Conservation (phyloP, 2,888 invertebrate genomes). For the Cheilosia pagana region DNA sequence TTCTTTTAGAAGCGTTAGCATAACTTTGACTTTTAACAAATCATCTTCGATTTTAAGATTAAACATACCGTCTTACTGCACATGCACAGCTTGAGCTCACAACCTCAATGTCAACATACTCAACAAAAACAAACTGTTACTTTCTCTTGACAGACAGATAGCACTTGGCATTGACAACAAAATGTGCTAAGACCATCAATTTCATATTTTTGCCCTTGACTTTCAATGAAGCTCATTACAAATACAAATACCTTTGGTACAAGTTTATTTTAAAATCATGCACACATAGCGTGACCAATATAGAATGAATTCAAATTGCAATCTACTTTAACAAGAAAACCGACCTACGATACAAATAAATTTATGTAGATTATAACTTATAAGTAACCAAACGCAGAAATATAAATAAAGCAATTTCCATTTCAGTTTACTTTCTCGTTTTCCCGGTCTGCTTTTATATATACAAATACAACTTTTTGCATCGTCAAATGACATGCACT, state of each 20-base stretch:
- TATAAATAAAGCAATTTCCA: slow-evolving; percentile 40
- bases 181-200: slow-evolving; percentile 22
- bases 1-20: no score
- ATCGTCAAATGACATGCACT: not conserved
- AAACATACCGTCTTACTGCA: no score
- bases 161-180: slow-evolving; percentile 45
- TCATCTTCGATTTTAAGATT: no score
- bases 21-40: no score
- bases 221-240: slow-evolving; percentile 22
- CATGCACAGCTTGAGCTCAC: no score
- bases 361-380: not conserved
- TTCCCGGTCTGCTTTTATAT: not conserved
- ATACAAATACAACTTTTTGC: not conserved
- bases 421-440: slow-evolving; percentile 60
- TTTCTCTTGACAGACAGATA: no score
- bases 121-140: no score
- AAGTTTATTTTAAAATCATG: not conserved
- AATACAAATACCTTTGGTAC: not conserved
- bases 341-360: slow-evolving; percentile 11
- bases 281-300: not conserved
- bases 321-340: not conserved
- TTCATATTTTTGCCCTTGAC: slow-evolving; percentile 17
- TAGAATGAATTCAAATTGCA: not conserved
- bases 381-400: not conserved
- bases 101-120: not conserved